phyloP scores from a whole-genome alignment of 2,888 invertebrate species.

The Blastobasis adustella region DNA sequence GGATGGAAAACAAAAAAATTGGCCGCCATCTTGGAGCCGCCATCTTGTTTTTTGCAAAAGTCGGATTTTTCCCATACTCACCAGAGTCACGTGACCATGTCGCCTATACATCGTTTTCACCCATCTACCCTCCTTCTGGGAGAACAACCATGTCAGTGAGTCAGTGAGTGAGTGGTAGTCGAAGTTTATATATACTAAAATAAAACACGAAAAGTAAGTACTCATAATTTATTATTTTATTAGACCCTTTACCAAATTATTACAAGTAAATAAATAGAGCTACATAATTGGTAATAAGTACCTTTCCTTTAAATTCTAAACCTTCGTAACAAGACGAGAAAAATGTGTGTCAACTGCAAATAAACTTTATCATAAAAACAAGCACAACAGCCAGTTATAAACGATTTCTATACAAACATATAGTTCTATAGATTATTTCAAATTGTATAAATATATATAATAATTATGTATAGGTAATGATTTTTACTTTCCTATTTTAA shows the following conservation, averaged over 20 bases:
- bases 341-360: conserved; percentile 54
- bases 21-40: too few species aligned
- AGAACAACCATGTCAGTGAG: too few species aligned
- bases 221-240: conserved; percentile 72
- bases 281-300: conserved; percentile 69
- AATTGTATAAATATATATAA: conserved; percentile 25
- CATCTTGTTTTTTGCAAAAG: too few species aligned
- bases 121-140: too few species aligned
- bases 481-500: too few species aligned
- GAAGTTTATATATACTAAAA: neutral
- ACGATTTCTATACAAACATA: conserved; percentile 40
- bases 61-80: too few species aligned
- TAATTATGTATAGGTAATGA: too few species aligned
- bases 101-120: too few species aligned
- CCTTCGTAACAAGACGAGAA: conserved; percentile 43
- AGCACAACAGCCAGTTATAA: conserved; percentile 64
- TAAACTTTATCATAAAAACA: conserved; percentile 60
- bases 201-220: conserved; percentile 10
- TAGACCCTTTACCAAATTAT: conserved; percentile 76
- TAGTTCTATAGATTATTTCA: conserved; percentile 27
- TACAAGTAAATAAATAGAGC: conserved; percentile 73
- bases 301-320: conserved; percentile 54
- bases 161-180: too few species aligned
- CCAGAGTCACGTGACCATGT: too few species aligned
- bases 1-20: too few species aligned